These are phyloP conservation scores for Norana najaformis DNA, from an alignment of 2,888 invertebrate species.

Conservation along the genomic window DNA sequence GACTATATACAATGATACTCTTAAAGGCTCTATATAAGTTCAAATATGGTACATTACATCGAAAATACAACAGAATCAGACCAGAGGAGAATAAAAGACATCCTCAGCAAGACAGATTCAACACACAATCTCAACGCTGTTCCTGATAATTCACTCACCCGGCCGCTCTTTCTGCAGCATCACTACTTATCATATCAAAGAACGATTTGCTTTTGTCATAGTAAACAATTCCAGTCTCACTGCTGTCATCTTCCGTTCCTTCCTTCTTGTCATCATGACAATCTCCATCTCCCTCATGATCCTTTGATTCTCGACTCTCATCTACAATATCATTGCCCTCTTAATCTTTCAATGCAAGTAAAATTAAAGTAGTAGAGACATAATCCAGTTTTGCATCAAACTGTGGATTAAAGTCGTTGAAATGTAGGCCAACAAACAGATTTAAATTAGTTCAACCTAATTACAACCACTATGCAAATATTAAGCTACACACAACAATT, in stretches of 20 bases:
- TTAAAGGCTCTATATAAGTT: no score
- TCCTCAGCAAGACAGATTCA: background rate
- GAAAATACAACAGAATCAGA: background rate
- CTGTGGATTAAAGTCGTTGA: no score
- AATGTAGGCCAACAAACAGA: no score
- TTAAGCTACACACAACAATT: background rate
- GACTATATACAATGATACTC: no score
- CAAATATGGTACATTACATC: no score
- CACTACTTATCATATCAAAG: conserved; percentile 98
- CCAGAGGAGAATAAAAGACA: background rate
- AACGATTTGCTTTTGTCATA: conserved; percentile 97
- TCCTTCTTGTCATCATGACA: conserved; percentile 39
- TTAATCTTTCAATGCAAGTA: background rate
- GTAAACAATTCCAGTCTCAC: conserved; percentile 65
- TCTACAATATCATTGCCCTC: background rate
- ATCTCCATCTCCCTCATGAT: conserved; percentile 3
- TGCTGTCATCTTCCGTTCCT: conserved; percentile 48
- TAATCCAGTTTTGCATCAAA: background rate
- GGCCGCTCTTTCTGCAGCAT: conserved; percentile 82
- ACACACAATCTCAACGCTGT: no score
- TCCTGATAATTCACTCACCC: conserved; percentile 32
- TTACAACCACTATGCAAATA: no score
- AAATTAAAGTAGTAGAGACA: background rate
- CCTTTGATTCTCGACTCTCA: conserved; percentile 14
- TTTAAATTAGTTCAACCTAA: no score